A percentile compares a stretch with the other conserved stretches of the same genome.
These are phyloP conservation scores for Dallia pectoralis DNA, from an alignment of 2,797 vertebrate species.

Conservation along the genomic window DNA sequence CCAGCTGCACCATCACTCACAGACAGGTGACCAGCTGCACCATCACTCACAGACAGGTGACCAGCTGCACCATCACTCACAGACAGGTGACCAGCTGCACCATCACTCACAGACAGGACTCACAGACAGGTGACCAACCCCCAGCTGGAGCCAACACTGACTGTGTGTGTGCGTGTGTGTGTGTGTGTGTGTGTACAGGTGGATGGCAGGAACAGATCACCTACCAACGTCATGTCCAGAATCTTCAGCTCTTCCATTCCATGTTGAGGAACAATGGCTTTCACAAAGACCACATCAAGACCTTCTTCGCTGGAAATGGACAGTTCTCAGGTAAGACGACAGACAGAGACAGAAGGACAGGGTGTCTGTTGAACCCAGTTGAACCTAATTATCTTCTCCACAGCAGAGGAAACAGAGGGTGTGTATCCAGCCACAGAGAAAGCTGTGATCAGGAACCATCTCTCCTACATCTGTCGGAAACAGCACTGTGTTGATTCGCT, in stretches of 20 bases:
- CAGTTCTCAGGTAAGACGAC: constrained; percentile 68
- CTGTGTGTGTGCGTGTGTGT: constrained; percentile 6
- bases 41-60: constrained; percentile 86
- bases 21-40: too few relatives aligned
- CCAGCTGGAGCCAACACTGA: too few relatives aligned
- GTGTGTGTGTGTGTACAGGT: constrained; percentile 55
- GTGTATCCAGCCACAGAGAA: constrained; percentile 79
- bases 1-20: too few relatives aligned
- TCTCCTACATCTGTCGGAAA: constrained; percentile 80
- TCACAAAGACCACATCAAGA: constrained; percentile 79
- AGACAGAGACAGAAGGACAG: not conserved
- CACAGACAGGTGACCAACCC: too few relatives aligned
- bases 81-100: constrained; percentile 54
- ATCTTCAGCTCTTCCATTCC: constrained; percentile 71
- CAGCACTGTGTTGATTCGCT: constrained; percentile 79
- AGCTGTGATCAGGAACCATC: constrained; percentile 74
- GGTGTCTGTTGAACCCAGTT: not conserved
- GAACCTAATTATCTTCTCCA: not conserved
- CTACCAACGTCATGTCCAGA: constrained; percentile 72
- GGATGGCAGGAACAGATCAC: constrained; percentile 82
- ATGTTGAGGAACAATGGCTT: constrained; percentile 80
- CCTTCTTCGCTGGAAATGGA: constrained; percentile 76
- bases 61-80: constrained; percentile 79
- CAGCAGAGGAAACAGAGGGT: constrained; percentile 67
- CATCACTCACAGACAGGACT: too few relatives aligned